Conservation (phyloP, 2,113 vertebrate species). For the Podocnemis expansa region DNA sequence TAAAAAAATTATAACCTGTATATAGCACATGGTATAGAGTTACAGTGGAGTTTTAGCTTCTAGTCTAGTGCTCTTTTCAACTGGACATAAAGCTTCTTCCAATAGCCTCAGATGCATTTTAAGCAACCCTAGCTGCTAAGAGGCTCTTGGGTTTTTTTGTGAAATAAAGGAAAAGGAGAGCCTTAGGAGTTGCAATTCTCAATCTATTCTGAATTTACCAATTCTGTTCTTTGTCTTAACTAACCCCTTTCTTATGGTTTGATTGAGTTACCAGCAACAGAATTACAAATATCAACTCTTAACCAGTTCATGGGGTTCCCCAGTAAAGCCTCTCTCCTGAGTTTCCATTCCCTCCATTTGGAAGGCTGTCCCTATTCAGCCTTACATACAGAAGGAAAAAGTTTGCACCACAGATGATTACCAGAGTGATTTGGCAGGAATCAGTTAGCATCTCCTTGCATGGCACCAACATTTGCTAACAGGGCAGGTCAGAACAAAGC, state of each 20-base stretch:
- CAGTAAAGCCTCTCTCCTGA: accelerated
- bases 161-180: background rate
- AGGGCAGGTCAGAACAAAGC: background rate
- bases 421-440: background rate
- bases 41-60: background rate
- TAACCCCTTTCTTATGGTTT: no score
- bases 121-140: background rate
- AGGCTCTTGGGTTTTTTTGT: accelerated
- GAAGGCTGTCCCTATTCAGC: background rate
- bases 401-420: background rate
- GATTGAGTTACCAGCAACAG: no score
- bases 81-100: background rate
- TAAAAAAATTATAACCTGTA: conserved; percentile 11
- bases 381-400: background rate
- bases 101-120: background rate
- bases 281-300: background rate
- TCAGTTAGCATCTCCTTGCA: background rate
- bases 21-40: background rate
- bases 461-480: background rate
- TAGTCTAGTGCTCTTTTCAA: background rate
- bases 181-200: background rate
- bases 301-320: background rate
- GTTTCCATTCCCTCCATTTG: background rate
- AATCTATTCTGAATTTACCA: background rate
- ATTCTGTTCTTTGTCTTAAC: background rate